Evolutionary conservation across 2,888 invertebrate genomes (phyloP).

Genomic region (Hydraecia micacea): DNA sequence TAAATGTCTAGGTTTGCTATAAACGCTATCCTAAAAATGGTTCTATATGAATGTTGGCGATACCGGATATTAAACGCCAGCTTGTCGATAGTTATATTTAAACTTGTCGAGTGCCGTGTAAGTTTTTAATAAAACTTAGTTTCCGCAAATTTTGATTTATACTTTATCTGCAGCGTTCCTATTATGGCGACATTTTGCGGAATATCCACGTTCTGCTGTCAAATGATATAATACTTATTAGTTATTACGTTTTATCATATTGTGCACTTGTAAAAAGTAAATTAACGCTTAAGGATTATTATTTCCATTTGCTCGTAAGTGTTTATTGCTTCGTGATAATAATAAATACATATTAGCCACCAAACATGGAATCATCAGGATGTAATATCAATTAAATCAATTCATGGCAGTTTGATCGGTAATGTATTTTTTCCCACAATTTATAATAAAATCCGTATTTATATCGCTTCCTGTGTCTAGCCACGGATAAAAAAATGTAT

Average conservation of each 20-base stretch:
- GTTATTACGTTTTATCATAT: neutral
- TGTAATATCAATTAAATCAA: conserved; percentile 36
- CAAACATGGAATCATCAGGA: conserved; percentile 27
- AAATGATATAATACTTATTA: neutral
- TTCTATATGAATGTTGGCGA: conserved; percentile 57
- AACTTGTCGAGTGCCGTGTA: conserved; percentile 59
- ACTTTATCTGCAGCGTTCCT: conserved; percentile 34
- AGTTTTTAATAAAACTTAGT: conserved; percentile 63
- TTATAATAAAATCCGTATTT: conserved; percentile 33
- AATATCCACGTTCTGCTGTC: neutral
- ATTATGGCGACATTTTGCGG: conserved; percentile 30
- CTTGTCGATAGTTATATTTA: conserved; percentile 63
- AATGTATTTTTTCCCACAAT: conserved; percentile 27
- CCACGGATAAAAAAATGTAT: conserved; percentile 40
- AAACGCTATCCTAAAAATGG: conserved; percentile 54
- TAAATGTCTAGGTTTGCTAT: conserved; percentile 56
- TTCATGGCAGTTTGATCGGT: conserved; percentile 23
- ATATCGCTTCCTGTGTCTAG: conserved; percentile 48
- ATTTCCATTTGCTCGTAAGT: conserved; percentile 6
- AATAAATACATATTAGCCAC: conserved; percentile 25
- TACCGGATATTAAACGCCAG: conserved; percentile 70
- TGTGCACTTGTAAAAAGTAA: conserved; percentile 7
- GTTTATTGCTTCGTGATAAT: conserved; percentile 25
- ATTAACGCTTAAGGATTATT: conserved; percentile 8
- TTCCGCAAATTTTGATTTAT: conserved; percentile 57